Conservation (phyloP, 2,113 vertebrate genomes). For the Macheiramphus alcinus region DNA sequence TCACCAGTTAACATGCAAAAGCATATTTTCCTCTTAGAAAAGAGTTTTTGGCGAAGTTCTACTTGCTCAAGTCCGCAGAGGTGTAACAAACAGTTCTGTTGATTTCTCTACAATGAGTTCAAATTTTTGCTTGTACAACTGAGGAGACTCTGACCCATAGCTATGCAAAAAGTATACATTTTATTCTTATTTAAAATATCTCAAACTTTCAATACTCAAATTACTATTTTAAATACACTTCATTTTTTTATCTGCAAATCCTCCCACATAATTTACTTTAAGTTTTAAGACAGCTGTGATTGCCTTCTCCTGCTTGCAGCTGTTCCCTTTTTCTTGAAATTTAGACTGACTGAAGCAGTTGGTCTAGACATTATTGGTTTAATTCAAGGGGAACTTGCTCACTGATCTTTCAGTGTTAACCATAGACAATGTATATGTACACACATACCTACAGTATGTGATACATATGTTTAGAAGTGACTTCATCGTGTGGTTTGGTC, state of each 20-base stretch:
- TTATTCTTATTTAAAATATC: neutral
- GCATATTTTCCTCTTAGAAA: neutral
- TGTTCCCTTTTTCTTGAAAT: conserved; percentile 37
- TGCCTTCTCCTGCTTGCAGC: conserved; percentile 26
- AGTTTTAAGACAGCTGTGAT: conserved; percentile 25
- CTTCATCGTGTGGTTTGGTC: neutral
- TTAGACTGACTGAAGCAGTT: conserved; percentile 25
- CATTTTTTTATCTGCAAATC: neutral
- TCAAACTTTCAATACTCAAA: neutral
- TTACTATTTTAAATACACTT: neutral
- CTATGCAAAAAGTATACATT: neutral
- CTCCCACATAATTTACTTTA: conserved; percentile 1
- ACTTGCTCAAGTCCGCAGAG: neutral
- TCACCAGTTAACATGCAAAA: neutral
- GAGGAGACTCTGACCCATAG: neutral
- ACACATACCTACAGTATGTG: neutral
- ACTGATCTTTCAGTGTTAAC: neutral
- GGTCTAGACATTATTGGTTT: conserved; percentile 1
- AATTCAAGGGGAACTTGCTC: conserved; percentile 6
- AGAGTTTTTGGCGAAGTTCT: neutral
- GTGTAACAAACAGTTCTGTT: neutral
- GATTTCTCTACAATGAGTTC: neutral
- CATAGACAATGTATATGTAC: neutral
- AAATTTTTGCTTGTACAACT: neutral
- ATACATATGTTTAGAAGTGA: neutral